Percentiles rank a stretch among this genome's conserved stretches.
phyloP scores from a whole-genome alignment of 2,888 invertebrate genomes.

The Apodemia zela region DNA sequence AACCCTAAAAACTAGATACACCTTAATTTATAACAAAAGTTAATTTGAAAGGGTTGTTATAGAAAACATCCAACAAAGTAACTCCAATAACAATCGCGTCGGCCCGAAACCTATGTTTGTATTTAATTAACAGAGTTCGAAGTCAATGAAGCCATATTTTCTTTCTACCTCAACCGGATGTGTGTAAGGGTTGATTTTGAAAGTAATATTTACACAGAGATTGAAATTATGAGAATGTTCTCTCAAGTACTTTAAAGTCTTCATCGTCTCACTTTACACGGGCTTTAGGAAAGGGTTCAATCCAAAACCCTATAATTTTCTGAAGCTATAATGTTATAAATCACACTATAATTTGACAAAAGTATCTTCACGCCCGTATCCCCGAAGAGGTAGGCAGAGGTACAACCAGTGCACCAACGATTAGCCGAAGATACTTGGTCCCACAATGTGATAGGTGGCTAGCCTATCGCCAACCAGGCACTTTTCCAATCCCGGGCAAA shows the following conservation, averaged over 20 bases:
- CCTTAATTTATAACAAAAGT: constrained; percentile 41
- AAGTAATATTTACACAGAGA: not conserved
- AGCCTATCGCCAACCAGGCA: too few species aligned
- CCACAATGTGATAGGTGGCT: too few species aligned
- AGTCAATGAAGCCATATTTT: constrained; percentile 29
- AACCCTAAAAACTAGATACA: constrained; percentile 15
- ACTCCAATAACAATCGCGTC: constrained; percentile 38
- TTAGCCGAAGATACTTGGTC: too few species aligned
- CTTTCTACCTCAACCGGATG: constrained; percentile 30
- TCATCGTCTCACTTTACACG: not conserved
- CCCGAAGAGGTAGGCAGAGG: too few species aligned
- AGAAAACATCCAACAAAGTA: constrained; percentile 35
- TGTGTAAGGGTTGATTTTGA: not conserved
- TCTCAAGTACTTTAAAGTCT: not conserved
- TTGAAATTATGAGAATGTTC: not conserved
- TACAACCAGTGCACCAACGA: too few species aligned
- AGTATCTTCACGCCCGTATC: too few species aligned
- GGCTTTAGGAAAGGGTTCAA: not conserved
- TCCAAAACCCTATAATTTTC: too few species aligned
- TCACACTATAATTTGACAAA: not conserved
- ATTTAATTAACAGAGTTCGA: constrained; percentile 38
- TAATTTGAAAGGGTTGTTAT: constrained; percentile 42
- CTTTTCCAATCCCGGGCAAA: too few species aligned
- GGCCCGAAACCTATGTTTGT: constrained; percentile 39
- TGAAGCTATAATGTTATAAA: too few species aligned